phyloP scores from a whole-genome alignment of 2,797 vertebrate genomes.

The Enteromius viviparus region DNA sequence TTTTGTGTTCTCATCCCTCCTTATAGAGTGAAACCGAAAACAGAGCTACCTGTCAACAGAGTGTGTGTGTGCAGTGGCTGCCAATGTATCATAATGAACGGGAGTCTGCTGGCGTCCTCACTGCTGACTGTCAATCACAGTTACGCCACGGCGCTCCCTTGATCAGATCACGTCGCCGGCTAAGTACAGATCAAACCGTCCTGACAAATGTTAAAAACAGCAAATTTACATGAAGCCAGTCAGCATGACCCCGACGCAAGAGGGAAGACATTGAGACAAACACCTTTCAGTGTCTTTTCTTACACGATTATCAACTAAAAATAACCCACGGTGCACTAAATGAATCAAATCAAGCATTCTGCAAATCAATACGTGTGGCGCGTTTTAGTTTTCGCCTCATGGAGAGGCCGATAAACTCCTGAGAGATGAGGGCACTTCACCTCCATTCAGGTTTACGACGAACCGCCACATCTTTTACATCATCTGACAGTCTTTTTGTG shows the following conservation, averaged over 20 bases:
- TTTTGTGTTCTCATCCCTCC: neutral
- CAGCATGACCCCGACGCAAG: neutral
- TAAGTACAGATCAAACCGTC: conserved; percentile 29
- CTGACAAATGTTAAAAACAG: conserved; percentile 33
- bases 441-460: conserved; percentile 21
- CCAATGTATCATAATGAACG: conserved; percentile 18
- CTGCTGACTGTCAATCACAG: conserved; percentile 33
- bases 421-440: conserved; percentile 43
- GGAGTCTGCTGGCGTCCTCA: conserved; percentile 12
- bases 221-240: conserved; percentile 26
- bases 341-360: conserved; percentile 42
- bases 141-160: conserved; percentile 1
- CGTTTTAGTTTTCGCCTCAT: conserved; percentile 10
- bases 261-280: conserved; percentile 25
- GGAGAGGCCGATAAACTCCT: conserved; percentile 1
- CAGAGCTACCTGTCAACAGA: neutral
- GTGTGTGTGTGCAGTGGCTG: neutral
- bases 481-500: conserved; percentile 23
- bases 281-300: conserved; percentile 25
- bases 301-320: conserved; percentile 31
- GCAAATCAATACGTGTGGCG: conserved; percentile 34
- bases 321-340: conserved; percentile 22
- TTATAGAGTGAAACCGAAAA: neutral
- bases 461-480: conserved; percentile 29
- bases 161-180: conserved; percentile 37